These are phyloP conservation scores for Phalera bucephala DNA, from an alignment of 2,888 invertebrate species.

Conservation along the genomic window DNA sequence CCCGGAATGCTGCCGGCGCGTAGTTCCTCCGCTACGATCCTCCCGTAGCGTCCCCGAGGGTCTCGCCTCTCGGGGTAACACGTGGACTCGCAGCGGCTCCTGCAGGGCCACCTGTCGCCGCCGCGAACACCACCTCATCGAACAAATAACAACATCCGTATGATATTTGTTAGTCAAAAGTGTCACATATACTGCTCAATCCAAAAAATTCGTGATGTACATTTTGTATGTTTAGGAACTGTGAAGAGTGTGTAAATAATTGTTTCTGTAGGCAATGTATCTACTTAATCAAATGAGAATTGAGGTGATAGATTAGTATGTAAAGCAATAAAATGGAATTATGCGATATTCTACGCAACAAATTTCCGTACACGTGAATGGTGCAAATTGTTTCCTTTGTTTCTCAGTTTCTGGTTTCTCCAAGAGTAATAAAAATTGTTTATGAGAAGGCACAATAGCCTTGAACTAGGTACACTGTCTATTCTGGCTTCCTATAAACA, in stretches of 20 bases:
- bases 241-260: slow-evolving; percentile 49
- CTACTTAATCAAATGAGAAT: slow-evolving; percentile 32
- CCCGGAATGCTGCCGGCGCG: slow-evolving; percentile 64
- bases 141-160: slow-evolving; percentile 93
- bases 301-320: slow-evolving; percentile 37
- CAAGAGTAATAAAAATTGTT: too few relatives aligned
- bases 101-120: slow-evolving; percentile 70
- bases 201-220: background rate
- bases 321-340: slow-evolving; percentile 52
- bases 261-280: slow-evolving; percentile 48
- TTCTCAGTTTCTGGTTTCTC: too few relatives aligned
- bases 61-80: slow-evolving; percentile 78
- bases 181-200: background rate
- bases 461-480: too few relatives aligned
- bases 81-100: slow-evolving; percentile 65
- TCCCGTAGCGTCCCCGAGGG: slow-evolving; percentile 90
- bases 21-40: slow-evolving; percentile 76
- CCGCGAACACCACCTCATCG: slow-evolving; percentile 90
- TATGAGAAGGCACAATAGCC: too few relatives aligned
- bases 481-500: too few relatives aligned
- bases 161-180: slow-evolving; percentile 55
- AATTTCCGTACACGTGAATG: too few relatives aligned
- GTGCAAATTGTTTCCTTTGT: too few relatives aligned
- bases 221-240: too few relatives aligned
- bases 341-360: too few relatives aligned